A percentile compares a stretch with the other conserved stretches of the same genome.
Conservation (phyloP, 2,797 vertebrate species). For the Poecilia wingei region DNA sequence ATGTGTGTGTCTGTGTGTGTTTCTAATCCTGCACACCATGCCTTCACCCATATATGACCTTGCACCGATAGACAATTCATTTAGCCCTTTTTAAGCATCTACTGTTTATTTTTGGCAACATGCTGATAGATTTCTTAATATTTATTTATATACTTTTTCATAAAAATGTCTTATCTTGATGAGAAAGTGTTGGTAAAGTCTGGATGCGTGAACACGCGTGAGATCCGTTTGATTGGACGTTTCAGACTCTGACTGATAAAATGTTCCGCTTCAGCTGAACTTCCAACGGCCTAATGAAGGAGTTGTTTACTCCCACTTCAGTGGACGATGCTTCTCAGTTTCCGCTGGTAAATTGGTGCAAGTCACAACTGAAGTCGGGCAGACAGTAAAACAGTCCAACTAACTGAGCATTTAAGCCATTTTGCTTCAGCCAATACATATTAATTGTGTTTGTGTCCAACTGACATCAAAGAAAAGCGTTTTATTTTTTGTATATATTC, state of each 20-base stretch:
- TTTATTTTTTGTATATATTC: neutral
- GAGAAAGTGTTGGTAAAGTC: neutral
- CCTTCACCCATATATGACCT: neutral
- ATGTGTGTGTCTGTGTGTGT: neutral
- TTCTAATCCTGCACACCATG: neutral
- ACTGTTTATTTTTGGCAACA: neutral
- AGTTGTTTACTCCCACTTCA: constrained; percentile 14
- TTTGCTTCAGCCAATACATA: constrained; percentile 12
- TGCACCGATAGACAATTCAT: neutral
- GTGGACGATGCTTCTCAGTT: neutral
- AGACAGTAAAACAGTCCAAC: constrained; percentile 15
- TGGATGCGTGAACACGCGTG: constrained; percentile 2
- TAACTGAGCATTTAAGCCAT: neutral
- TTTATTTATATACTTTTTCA: neutral
- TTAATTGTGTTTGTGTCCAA: constrained; percentile 27
- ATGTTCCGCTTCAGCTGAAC: constrained; percentile 6
- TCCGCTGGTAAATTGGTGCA: constrained; percentile 18
- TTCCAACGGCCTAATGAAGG: constrained; percentile 11
- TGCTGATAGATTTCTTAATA: neutral
- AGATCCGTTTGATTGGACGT: constrained; percentile 2
- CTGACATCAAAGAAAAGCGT: constrained; percentile 1
- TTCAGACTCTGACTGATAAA: neutral
- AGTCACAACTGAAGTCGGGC: constrained; percentile 9
- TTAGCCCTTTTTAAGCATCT: neutral
- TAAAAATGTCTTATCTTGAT: neutral